A percentile compares a stretch with the other conserved stretches of the same genome.
phyloP scores from a whole-genome alignment of 2,797 vertebrate species.

The Odontamblyopus lacepedii region DNA sequence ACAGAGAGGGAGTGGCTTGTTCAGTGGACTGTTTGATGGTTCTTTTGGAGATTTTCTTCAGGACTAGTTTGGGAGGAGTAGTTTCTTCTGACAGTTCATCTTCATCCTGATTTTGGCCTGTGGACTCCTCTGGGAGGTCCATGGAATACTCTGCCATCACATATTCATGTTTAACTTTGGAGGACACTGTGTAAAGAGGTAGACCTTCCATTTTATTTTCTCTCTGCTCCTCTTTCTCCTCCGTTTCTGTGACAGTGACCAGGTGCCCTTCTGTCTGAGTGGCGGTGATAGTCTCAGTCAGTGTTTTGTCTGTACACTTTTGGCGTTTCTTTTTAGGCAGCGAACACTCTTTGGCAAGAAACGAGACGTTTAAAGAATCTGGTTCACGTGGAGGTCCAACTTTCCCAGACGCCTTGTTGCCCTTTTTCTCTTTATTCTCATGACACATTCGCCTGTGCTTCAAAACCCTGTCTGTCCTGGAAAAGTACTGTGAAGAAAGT shows the following conservation, averaged over 20 bases:
- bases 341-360: slow-evolving; percentile 89
- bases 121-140: slow-evolving; percentile 88
- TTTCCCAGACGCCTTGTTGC: slow-evolving; percentile 87
- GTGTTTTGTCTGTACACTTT: slow-evolving; percentile 86
- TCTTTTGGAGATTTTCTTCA: slow-evolving; percentile 95
- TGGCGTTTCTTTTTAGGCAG: slow-evolving; percentile 97
- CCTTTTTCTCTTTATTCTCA: slow-evolving; percentile 93
- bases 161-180: slow-evolving; percentile 98
- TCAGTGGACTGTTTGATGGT: slow-evolving; percentile 83
- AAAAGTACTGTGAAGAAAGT: slow-evolving; percentile 87
- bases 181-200: slow-evolving; percentile 87
- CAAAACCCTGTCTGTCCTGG: slow-evolving; percentile 96
- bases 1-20: slow-evolving; percentile 85
- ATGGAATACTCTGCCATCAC: slow-evolving; percentile 93
- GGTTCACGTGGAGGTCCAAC: slow-evolving; percentile 81
- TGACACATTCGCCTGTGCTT: slow-evolving; percentile 99
- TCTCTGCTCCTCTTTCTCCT: slow-evolving; percentile 85
- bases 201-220: slow-evolving; percentile 87
- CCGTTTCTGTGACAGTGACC: slow-evolving; percentile 28
- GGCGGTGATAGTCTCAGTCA: slow-evolving; percentile 52
- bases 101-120: slow-evolving; percentile 80
- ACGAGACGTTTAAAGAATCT: slow-evolving; percentile 82
- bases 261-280: slow-evolving; percentile 66
- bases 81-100: slow-evolving; percentile 84
- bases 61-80: slow-evolving; percentile 90